phyloP scores from a whole-genome alignment of 2,888 invertebrate species.

The Drosophila helvetica region DNA sequence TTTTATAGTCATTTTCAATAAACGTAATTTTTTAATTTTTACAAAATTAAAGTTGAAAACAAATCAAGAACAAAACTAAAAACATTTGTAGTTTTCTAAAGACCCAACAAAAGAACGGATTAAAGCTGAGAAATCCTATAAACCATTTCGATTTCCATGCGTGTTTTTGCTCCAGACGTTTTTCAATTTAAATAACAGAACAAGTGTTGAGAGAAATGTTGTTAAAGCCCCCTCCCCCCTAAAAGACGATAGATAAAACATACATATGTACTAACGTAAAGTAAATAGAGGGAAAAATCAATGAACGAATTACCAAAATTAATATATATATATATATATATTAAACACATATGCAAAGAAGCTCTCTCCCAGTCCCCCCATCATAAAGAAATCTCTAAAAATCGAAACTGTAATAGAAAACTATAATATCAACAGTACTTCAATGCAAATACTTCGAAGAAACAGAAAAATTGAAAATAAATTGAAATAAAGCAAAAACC shows the following conservation, averaged over 20 bases:
- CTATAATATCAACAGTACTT: slow-evolving; percentile 67
- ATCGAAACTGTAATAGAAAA: slow-evolving; percentile 49
- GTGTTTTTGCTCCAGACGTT: slow-evolving; percentile 60
- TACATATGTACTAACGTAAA: slow-evolving; percentile 40
- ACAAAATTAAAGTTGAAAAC: slow-evolving; percentile 75
- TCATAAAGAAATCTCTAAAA: slow-evolving; percentile 24
- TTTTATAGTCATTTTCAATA: slow-evolving; percentile 78
- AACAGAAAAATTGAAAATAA: slow-evolving; percentile 31
- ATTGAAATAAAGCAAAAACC: slow-evolving; percentile 29
- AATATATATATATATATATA: slow-evolving; percentile 31
- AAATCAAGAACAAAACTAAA: slow-evolving; percentile 31
- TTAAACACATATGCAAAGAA: slow-evolving; percentile 40
- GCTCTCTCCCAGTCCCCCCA: slow-evolving; percentile 11
- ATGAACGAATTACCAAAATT: slow-evolving; percentile 38
- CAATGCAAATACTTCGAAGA: slow-evolving; percentile 64
- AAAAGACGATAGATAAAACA: slow-evolving; percentile 34
- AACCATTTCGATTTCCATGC: slow-evolving; percentile 59
- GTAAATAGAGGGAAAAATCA: slow-evolving; percentile 30
- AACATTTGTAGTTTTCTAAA: slow-evolving; percentile 76
- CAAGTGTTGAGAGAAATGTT: slow-evolving; percentile 39
- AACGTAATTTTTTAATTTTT: slow-evolving; percentile 79
- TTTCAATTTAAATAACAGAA: slow-evolving; percentile 44
- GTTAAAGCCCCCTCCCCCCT: slow-evolving; percentile 8
- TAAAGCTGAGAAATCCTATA: slow-evolving; percentile 16
- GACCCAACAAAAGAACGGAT: slow-evolving; percentile 44